Evolutionary conservation across 2,888 invertebrate genomes (phyloP).

Genomic region (Plagodis dolabraria): DNA sequence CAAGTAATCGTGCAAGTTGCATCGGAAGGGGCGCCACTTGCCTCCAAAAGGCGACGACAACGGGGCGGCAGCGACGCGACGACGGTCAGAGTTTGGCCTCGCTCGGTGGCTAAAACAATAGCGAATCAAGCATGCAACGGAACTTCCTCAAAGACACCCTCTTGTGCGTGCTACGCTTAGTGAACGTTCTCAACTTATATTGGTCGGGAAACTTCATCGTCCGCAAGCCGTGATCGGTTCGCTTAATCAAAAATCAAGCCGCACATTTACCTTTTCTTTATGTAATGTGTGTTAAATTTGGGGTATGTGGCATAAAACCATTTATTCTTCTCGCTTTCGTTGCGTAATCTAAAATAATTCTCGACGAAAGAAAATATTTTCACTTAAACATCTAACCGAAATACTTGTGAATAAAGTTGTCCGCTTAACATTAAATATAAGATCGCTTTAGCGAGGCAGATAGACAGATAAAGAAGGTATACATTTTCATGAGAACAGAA

Average conservation of each 20-base stretch:
- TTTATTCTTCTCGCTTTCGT: slow-evolving; percentile 52
- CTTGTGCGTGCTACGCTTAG: slow-evolving; percentile 79
- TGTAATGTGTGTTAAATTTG: slow-evolving; percentile 35
- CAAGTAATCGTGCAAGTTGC: slow-evolving; percentile 72
- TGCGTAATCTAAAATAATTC: slow-evolving; percentile 62
- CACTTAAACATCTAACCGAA: slow-evolving; percentile 55
- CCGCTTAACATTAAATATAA: slow-evolving; percentile 74
- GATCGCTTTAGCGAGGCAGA: slow-evolving; percentile 71
- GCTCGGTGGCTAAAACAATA: slow-evolving; percentile 76
- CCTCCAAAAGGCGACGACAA: slow-evolving; percentile 44
- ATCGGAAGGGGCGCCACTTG: slow-evolving; percentile 66
- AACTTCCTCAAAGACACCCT: slow-evolving; percentile 80
- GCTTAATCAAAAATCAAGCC: slow-evolving; percentile 31
- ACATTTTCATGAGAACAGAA: slow-evolving; percentile 73
- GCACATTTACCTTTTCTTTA: slow-evolving; percentile 15
- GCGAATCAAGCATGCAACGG: slow-evolving; percentile 81
- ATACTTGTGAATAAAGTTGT: slow-evolving; percentile 68
- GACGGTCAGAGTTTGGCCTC: slow-evolving; percentile 73
- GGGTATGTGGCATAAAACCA: slow-evolving; percentile 38
- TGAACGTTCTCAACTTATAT: slow-evolving; percentile 78
- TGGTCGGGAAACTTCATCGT: slow-evolving; percentile 76
- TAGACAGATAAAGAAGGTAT: slow-evolving; percentile 73
- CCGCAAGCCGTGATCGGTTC: slow-evolving; percentile 52
- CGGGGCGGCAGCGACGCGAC: background rate
- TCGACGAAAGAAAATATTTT: slow-evolving; percentile 51